A percentile compares a stretch with the other conserved stretches of the same genome.
phyloP scores from a whole-genome alignment of 2,888 invertebrate genomes.

The Marasmarcha lunaedactyla region DNA sequence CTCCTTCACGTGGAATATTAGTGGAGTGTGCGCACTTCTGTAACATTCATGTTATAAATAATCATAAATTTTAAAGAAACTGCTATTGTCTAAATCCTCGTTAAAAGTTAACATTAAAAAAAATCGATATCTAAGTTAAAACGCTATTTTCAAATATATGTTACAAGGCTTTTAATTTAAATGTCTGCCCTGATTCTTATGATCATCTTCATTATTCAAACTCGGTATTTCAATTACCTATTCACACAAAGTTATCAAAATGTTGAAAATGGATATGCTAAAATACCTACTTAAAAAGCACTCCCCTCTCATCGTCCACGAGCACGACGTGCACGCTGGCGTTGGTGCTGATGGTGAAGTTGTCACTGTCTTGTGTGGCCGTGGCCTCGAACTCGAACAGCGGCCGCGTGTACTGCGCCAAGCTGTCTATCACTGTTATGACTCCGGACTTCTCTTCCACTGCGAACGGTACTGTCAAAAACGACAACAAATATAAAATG shows the following conservation, averaged over 20 bases:
- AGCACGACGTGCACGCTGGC: slow-evolving; percentile 87
- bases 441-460: slow-evolving; percentile 90
- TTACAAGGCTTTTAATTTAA: no score
- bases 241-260: no score
- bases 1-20: slow-evolving; percentile 82
- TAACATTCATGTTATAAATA: slow-evolving; percentile 22
- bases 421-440: slow-evolving; percentile 84
- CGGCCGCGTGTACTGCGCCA: slow-evolving; percentile 75
- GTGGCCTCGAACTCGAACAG: slow-evolving; percentile 87
- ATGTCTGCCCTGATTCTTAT: no score
- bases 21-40: slow-evolving; percentile 77
- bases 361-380: slow-evolving; percentile 72
- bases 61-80: not conserved
- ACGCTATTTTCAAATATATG: no score
- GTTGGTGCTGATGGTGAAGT: slow-evolving; percentile 81
- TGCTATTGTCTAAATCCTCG: no score
- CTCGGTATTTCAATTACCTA: no score
- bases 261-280: no score
- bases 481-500: no score
- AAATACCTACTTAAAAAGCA: slow-evolving; percentile 68
- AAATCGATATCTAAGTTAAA: no score
- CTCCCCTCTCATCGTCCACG: slow-evolving; percentile 77
- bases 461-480: slow-evolving; percentile 87
- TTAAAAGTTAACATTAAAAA: no score
- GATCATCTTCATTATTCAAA: no score